These are phyloP conservation scores for Bombus huntii DNA, from an alignment of 1,140 invertebrate species.

Conservation along the genomic window DNA sequence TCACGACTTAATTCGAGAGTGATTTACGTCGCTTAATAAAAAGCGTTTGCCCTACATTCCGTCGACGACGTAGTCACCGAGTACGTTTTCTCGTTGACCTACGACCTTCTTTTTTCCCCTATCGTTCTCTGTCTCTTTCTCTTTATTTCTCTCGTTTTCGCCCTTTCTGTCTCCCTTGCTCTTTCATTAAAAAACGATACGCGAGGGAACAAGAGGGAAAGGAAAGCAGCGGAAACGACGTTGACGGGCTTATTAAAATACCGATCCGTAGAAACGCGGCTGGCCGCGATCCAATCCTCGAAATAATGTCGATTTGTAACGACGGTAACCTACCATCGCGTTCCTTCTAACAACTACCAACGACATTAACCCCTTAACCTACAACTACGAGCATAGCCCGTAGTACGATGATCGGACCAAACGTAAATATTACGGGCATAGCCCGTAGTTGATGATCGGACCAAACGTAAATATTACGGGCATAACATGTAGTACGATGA, in stretches of 20 bases:
- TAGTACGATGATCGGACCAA: no score
- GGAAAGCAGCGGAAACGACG: neutral
- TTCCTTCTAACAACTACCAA: slow-evolving; percentile 11
- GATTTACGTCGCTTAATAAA: slow-evolving; percentile 43
- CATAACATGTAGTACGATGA: no score
- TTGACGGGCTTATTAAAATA: slow-evolving; percentile 62
- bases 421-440: no score
- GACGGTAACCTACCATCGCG: neutral
- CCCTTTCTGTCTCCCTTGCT: neutral
- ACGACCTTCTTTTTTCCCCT: slow-evolving; percentile 4
- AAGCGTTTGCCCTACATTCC: neutral
- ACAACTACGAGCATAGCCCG: no score
- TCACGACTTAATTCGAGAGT: slow-evolving; percentile 27
- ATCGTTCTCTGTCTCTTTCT: no score
- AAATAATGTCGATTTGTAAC: slow-evolving; percentile 64
- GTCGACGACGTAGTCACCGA: neutral
- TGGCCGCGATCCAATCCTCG: slow-evolving; percentile 59
- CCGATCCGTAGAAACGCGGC: slow-evolving; percentile 56
- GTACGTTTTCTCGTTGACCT: slow-evolving; percentile 2
- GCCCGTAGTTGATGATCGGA: no score
- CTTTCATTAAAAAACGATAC: slow-evolving; percentile 25
- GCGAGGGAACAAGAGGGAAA: neutral
- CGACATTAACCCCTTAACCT: slow-evolving; percentile 4
- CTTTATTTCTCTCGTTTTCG: no score
- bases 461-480: no score